Conservation (phyloP, 2,797 vertebrate genomes). For the Lepidocolaptes lacrymiger region DNA sequence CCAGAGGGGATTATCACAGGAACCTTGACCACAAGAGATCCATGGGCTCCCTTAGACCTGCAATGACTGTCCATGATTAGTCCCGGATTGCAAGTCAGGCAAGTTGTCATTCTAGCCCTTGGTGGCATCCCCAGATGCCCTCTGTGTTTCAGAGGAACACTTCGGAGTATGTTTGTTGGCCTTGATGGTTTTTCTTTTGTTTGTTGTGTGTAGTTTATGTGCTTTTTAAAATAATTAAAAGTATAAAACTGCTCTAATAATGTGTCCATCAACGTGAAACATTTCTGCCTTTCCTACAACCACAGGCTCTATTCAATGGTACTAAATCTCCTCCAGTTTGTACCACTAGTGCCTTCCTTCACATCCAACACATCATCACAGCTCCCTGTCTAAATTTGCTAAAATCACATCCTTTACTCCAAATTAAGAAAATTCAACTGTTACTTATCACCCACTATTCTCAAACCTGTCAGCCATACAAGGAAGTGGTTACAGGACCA, state of each 20-base stretch:
- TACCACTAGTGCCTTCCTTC: neutral
- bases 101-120: neutral
- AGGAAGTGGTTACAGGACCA: neutral
- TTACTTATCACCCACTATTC: neutral
- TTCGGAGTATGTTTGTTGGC: accelerated
- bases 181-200: accelerated
- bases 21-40: neutral
- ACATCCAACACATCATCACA: neutral
- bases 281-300: neutral
- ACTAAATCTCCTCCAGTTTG: neutral
- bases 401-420: neutral
- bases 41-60: neutral
- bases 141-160: accelerated
- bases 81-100: neutral
- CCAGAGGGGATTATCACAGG: neutral
- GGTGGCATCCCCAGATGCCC: neutral
- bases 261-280: too few relatives aligned
- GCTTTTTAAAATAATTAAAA: neutral
- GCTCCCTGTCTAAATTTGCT: neutral
- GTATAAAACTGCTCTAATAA: neutral
- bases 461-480: neutral
- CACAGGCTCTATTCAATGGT: neutral
- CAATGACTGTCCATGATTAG: neutral
- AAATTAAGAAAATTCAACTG: neutral
- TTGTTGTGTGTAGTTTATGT: neutral